Evolutionary conservation across 2,797 vertebrate genomes (phyloP), one percentile per base, ranked within the genome.

Genomic region (Apogon talboti): DNA sequence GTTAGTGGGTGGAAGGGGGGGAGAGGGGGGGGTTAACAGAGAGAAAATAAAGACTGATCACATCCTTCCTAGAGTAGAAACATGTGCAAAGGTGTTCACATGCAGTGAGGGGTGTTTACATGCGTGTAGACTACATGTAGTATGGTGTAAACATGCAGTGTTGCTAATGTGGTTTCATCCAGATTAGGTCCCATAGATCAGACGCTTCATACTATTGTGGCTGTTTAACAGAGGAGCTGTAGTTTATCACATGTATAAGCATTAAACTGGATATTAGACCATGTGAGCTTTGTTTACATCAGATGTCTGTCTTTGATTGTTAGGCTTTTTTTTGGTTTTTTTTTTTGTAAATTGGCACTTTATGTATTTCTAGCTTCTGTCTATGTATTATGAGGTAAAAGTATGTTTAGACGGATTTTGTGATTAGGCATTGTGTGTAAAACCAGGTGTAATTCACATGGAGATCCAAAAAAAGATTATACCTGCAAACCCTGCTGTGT

Each of bases 1-100:
- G 95, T 89, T 95, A 95, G 90, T 86, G 68, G 33, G 33, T 35
- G 33, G 33, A 3, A 52, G 62, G 48, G 49, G 44, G 64, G 50
- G 18, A 10, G 8, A 10, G n/a, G n/a, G n/a, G n/a, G n/a, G n/a
- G n/a, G n/a, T n/a, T n/a, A n/a, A 13, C 0, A 24, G 8, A 70
- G 62, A 49, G 66, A 53, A 12, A 64, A 14, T 13, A 74, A 52
- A 83, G 87, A 90, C 83, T 88, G 74, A 47, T 65, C 51, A 21
- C 72, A 48, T 83, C 57, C 64, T 85, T 64, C 66, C 61, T 63
- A 71, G 76, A 66, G 21, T 30, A 67, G 15, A 9, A 74, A 67
- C 60, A 67, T 47, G 16, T 12, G 66, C 51, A 48, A 38, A 66
- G 48, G 40, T 13, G 35, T 69, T 76, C 56, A 68, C 38, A 35